A percentile compares a stretch with the other conserved stretches of the same genome.
Conservation (phyloP, 2,797 vertebrate species). For the Ctenopoma kingsleyae region DNA sequence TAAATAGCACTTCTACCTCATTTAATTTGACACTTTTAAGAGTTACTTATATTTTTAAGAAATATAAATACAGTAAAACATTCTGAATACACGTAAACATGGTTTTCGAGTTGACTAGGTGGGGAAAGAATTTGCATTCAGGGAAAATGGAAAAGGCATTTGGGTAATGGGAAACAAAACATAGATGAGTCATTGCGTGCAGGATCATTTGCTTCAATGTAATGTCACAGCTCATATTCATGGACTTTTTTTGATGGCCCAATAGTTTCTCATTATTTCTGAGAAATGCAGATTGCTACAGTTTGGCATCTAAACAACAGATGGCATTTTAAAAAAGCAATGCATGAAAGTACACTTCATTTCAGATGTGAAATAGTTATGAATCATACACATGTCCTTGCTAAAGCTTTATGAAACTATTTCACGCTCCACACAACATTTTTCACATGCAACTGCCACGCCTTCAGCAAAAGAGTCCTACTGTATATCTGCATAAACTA, state of each 20-base stretch:
- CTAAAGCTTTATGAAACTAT: slow-evolving; percentile 74
- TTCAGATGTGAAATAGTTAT: slow-evolving; percentile 65
- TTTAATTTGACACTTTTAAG: too few species aligned
- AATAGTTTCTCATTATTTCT: slow-evolving; percentile 80
- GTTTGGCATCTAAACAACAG: slow-evolving; percentile 72
- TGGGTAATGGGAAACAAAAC: slow-evolving; percentile 64
- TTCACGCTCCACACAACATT: slow-evolving; percentile 73
- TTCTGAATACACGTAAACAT: slow-evolving; percentile 23
- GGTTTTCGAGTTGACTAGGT: slow-evolving; percentile 39
- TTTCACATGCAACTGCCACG: slow-evolving; percentile 50
- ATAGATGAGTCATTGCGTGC: slow-evolving; percentile 32
- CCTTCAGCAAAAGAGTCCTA: slow-evolving; percentile 35
- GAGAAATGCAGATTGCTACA: slow-evolving; percentile 67
- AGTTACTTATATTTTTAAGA: background rate
- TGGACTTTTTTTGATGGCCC: slow-evolving; percentile 64
- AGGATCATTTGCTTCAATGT: slow-evolving; percentile 64
- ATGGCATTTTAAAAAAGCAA: slow-evolving; percentile 59
- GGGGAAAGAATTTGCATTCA: slow-evolving; percentile 37
- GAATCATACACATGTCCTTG: slow-evolving; percentile 70
- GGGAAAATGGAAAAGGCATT: slow-evolving; percentile 53
- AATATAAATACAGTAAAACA: background rate
- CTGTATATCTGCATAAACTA: slow-evolving; percentile 41
- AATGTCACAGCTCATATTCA: slow-evolving; percentile 67
- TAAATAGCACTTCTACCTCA: background rate
- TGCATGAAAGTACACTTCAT: slow-evolving; percentile 58